These are phyloP conservation scores for Galerucella calmariensis DNA, from an alignment of 2,888 invertebrate genomes.

Conservation along the genomic window DNA sequence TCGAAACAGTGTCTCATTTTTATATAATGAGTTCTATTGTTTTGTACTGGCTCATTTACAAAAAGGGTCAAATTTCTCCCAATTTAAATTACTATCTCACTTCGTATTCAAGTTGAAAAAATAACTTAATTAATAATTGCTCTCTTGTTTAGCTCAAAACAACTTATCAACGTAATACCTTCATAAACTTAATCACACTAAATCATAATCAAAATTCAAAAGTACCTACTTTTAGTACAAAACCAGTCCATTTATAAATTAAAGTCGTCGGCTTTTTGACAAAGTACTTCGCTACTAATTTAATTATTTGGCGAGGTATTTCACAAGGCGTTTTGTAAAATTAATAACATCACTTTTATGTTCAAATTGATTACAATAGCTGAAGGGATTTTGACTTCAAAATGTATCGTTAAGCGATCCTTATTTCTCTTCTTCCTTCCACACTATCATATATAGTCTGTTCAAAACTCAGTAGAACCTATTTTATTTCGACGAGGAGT, in stretches of 20 bases:
- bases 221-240: conserved; percentile 9
- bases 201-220: conserved; percentile 19
- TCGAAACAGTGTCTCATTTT: too few species aligned
- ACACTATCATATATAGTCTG: too few species aligned
- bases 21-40: too few species aligned
- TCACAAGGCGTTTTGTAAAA: conserved; percentile 45
- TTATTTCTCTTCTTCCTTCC: conserved; percentile 16
- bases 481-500: too few species aligned
- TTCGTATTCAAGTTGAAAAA: conserved; percentile 9
- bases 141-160: conserved; percentile 2
- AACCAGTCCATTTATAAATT: conserved; percentile 39
- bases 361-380: conserved; percentile 43
- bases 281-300: conserved; percentile 45
- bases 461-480: too few species aligned
- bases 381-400: conserved; percentile 37
- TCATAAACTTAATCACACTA: conserved; percentile 19
- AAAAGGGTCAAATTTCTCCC: too few species aligned
- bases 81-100: background rate
- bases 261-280: conserved; percentile 42
- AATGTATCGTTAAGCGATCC: conserved; percentile 36
- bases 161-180: conserved; percentile 15
- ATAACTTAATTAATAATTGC: conserved; percentile 5
- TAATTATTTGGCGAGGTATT: conserved; percentile 46
- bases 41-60: too few species aligned
- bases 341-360: conserved; percentile 48